A percentile compares a stretch with the other conserved stretches of the same genome.
phyloP scores from a whole-genome alignment of 1,140 invertebrate genomes.

The Melanaphis sacchari region DNA sequence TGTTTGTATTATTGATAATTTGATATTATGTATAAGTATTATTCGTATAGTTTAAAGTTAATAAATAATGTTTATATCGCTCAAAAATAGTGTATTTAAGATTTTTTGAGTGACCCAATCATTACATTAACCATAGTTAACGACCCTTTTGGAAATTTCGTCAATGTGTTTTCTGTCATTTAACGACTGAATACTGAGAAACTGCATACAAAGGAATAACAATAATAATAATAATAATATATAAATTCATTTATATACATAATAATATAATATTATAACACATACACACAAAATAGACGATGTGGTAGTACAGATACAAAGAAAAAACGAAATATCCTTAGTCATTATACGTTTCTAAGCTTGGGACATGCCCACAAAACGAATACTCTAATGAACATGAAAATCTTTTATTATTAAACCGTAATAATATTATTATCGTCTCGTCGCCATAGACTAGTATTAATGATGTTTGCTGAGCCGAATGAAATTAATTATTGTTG shows the following conservation, averaged over 20 bases:
- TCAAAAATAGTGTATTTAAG: neutral
- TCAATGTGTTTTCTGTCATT: constrained; percentile 19
- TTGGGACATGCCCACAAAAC: constrained; percentile 34
- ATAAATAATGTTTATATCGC: neutral
- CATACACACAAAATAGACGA: neutral
- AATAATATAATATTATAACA: neutral
- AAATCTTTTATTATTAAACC: constrained; percentile 57
- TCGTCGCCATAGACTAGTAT: constrained; percentile 34
- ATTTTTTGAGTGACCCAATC: neutral
- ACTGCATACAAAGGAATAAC: neutral
- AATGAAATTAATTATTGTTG: constrained; percentile 57
- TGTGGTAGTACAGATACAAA: constrained; percentile 14
- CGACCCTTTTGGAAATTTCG: constrained; percentile 18
- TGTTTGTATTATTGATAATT: neutral
- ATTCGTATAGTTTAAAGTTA: neutral
- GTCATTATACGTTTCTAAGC: constrained; percentile 20
- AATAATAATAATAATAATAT: constrained; percentile 30
- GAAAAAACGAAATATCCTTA: constrained; percentile 48
- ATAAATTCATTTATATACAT: constrained; percentile 27
- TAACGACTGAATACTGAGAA: neutral
- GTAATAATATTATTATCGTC: constrained; percentile 39
- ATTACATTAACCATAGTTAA: constrained; percentile 22
- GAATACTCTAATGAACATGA: constrained; percentile 55
- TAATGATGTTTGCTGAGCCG: constrained; percentile 56
- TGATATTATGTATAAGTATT: neutral